phyloP scores from a whole-genome alignment of 92 coral and sea anemone genomes.

The Meandrina meandrites region DNA sequence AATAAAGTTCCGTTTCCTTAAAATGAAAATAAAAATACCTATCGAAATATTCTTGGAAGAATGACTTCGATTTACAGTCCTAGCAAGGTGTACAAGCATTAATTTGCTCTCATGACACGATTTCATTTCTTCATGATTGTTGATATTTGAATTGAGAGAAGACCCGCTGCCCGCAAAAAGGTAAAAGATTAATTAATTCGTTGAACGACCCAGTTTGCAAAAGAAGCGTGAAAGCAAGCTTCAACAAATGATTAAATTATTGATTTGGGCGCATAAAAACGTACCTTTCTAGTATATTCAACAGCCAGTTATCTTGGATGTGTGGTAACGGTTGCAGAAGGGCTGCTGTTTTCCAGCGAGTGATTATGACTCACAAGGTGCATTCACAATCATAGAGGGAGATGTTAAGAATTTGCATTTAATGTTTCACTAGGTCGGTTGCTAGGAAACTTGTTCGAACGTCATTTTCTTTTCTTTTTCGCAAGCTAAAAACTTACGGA shows the following conservation, averaged over 20 bases:
- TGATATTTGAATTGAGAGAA: not conserved
- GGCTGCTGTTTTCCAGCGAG: no score
- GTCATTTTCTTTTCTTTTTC: not conserved
- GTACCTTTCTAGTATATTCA: not conserved
- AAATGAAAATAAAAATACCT: no score
- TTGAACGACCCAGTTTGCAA: not conserved
- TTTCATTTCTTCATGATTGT: no score
- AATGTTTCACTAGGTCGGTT: not conserved
- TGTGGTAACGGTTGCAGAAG: not conserved
- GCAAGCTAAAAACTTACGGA: not conserved
- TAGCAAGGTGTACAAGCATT: no score
- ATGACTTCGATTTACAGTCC: no score
- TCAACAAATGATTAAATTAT: not conserved
- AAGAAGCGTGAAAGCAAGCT: not conserved
- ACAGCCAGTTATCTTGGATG: not conserved
- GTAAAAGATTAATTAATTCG: not conserved
- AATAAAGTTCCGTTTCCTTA: no score
- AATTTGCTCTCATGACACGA: no score
- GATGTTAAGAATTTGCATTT: not conserved
- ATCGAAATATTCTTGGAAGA: no score
- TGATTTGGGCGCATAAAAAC: not conserved
- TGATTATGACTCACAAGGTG: not conserved
- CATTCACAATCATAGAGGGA: not conserved
- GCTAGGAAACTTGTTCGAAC: not conserved
- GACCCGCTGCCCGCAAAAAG: not conserved